phyloP scores from a whole-genome alignment of 2,113 vertebrate genomes.

The Grammomys dolichurus region DNA sequence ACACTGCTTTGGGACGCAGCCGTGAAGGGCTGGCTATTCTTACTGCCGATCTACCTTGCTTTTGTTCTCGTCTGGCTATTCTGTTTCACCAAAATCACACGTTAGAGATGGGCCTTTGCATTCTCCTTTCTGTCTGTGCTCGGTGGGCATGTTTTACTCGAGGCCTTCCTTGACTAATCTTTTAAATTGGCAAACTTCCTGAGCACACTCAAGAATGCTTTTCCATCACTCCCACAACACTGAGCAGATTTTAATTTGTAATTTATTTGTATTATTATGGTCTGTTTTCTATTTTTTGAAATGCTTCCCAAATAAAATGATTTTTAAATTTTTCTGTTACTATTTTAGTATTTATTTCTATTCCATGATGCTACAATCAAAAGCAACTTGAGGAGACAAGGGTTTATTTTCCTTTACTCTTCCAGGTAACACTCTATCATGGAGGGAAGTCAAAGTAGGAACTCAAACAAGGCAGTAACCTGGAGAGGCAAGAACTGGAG shows the following conservation, averaged over 20 bases:
- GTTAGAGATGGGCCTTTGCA: not conserved
- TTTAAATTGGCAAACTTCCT: not conserved
- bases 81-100: not conserved
- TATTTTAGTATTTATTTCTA: not conserved
- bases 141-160: not conserved
- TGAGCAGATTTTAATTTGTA: not conserved
- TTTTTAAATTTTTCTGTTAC: not conserved
- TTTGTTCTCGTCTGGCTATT: not conserved
- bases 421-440: not conserved
- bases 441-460: not conserved
- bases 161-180: not conserved
- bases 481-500: not conserved
- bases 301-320: not conserved
- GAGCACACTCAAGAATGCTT: not conserved
- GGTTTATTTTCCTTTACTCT: not conserved
- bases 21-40: too few relatives aligned
- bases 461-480: not conserved
- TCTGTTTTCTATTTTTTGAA: constrained; percentile 18
- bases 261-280: not conserved
- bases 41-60: not conserved
- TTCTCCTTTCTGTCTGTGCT: not conserved
- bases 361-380: not conserved
- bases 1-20: not conserved
- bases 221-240: not conserved
- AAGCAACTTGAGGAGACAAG: not conserved